Conservation (phyloP, 2,113 vertebrate genomes). For the Salvelinus fontinalis region DNA sequence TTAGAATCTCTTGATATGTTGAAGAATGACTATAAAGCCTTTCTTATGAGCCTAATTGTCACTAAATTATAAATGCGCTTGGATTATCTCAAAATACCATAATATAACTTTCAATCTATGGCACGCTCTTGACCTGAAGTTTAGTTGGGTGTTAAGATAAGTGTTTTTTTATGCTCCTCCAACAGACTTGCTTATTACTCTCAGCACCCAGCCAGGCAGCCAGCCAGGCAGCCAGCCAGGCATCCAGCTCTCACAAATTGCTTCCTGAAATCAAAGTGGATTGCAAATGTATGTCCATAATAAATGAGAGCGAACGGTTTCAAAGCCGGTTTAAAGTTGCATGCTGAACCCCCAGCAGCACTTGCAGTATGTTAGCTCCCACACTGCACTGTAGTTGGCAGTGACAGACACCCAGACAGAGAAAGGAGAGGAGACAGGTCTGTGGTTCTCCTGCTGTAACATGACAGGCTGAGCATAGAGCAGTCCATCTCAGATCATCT, state of each 20-base stretch:
- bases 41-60: too few relatives aligned
- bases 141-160: too few relatives aligned
- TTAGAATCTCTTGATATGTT: too few relatives aligned
- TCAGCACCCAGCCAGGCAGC: neutral
- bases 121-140: too few relatives aligned
- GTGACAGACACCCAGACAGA: conserved; percentile 11
- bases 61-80: too few relatives aligned
- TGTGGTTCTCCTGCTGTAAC: conserved; percentile 53
- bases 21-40: too few relatives aligned
- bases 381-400: conserved; percentile 34
- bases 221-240: too few relatives aligned
- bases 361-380: too few relatives aligned
- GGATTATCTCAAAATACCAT: too few relatives aligned
- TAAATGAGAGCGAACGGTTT: conserved; percentile 53
- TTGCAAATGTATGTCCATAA: conserved; percentile 56
- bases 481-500: conserved; percentile 40
- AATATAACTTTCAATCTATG: too few relatives aligned
- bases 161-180: too few relatives aligned
- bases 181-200: conserved; percentile 25
- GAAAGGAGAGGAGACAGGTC: conserved; percentile 27
- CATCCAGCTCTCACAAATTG: conserved; percentile 35
- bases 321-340: conserved; percentile 49
- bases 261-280: conserved; percentile 61
- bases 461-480: conserved; percentile 53
- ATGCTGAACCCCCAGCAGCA: conserved; percentile 33